Conservation (phyloP, 64 coral and sea anemone genomes). For the Stylophora pistillata region DNA sequence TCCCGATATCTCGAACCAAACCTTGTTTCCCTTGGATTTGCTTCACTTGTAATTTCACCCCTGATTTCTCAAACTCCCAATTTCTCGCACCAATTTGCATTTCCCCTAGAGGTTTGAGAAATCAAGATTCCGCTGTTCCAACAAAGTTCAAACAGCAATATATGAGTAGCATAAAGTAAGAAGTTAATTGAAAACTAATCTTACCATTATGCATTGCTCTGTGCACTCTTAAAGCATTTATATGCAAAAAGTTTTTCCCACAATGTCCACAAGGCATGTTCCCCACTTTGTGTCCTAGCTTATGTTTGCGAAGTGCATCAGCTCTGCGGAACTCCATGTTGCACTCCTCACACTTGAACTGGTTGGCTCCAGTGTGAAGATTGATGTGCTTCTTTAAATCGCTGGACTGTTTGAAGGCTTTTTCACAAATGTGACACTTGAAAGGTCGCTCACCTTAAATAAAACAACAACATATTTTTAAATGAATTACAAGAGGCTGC, state of each 20-base stretch:
- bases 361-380: constrained; percentile 89
- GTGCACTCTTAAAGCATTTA: constrained; percentile 70
- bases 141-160: neutral
- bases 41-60: too few species aligned
- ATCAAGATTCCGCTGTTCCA: too few species aligned
- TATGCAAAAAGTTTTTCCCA: constrained; percentile 78
- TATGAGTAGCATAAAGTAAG: too few species aligned
- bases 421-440: constrained; percentile 90
- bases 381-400: constrained; percentile 96
- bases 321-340: constrained; percentile 86
- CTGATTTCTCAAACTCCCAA: too few species aligned
- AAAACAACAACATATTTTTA: neutral
- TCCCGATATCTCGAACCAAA: too few species aligned
- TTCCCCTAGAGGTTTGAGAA: too few species aligned
- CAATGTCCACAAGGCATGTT: constrained; percentile 75
- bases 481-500: too few species aligned
- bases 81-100: too few species aligned
- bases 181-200: neutral
- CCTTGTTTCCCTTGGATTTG: too few species aligned
- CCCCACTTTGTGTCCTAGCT: constrained; percentile 70
- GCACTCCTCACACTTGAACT: constrained; percentile 93
- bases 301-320: constrained; percentile 87
- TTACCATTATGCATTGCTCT: constrained; percentile 77
- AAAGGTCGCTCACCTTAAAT: constrained; percentile 77
- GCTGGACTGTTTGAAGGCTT: constrained; percentile 93